Percentiles rank a stretch among this genome's conserved stretches.
Conservation (phyloP, 1,140 invertebrate genomes). For the Drosophila busckii region DNA sequence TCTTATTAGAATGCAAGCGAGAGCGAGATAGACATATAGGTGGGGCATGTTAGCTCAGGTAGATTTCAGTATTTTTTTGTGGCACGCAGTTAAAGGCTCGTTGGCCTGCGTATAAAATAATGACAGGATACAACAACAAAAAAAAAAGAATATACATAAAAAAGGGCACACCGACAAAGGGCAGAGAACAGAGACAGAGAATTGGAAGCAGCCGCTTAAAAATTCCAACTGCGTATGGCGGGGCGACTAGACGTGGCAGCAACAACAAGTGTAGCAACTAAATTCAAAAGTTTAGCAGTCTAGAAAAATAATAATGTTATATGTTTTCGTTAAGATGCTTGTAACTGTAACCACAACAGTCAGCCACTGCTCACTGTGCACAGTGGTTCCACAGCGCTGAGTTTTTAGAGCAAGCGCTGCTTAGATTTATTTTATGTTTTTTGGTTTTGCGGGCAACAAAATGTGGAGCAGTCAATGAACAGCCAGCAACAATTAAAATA, state of each 20-base stretch:
- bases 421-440: slow-evolving; percentile 60
- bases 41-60: slow-evolving; percentile 44
- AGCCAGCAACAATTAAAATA: slow-evolving; percentile 15
- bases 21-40: neutral
- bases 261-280: neutral
- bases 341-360: slow-evolving; percentile 46
- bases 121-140: slow-evolving; percentile 55
- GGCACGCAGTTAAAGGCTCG: slow-evolving; percentile 8
- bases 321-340: no score
- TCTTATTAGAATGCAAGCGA: slow-evolving; percentile 65
- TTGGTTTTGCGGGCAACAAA: slow-evolving; percentile 58
- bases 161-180: slow-evolving; percentile 9
- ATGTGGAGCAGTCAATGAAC: slow-evolving; percentile 45
- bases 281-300: slow-evolving; percentile 5
- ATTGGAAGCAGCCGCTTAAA: slow-evolving; percentile 17
- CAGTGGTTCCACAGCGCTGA: slow-evolving; percentile 62
- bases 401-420: slow-evolving; percentile 53
- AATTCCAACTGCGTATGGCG: slow-evolving; percentile 48
- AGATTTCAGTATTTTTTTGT: slow-evolving; percentile 43
- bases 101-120: slow-evolving; percentile 12
- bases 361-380: slow-evolving; percentile 9
- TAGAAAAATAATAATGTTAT: slow-evolving; percentile 21
- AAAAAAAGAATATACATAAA: slow-evolving; percentile 7
- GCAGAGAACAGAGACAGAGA: slow-evolving; percentile 7
- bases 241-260: slow-evolving; percentile 5